Evolutionary conservation across 2,797 vertebrate genomes (phyloP), one percentile per base, ranked within the genome.

Genomic region (Ataeniobius toweri): DNA sequence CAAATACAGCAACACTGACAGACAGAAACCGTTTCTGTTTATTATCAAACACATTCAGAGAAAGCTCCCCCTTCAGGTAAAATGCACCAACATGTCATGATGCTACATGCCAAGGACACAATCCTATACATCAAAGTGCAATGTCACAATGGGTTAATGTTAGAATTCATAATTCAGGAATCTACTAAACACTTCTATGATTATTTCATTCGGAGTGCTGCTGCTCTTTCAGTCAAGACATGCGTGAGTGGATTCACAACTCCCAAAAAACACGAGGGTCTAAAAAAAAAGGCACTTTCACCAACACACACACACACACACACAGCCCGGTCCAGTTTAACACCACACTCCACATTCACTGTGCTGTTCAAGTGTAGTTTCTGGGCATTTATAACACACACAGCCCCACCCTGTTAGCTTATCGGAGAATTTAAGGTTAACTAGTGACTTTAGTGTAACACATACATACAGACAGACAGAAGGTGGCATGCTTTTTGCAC

Each of bases 51-150:
- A 97, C 97, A 96, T 97, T 97, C 96, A 94, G 91, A 95, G 95
- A 96, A 93, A 77, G 95, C 96, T 95, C 96, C 96, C 96, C 94
- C 94, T 89, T 70, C 93, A 90, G 86, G 86, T 95, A 96, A 97
- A 95, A 95, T 95, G 96, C 97, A 97, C 94, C 95, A 97, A 96
- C 95, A 95, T 96, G 96, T 96, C 90, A 89, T 94, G 97, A 97
- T 96, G 97, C 96, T 96, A 98, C 98, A 99, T 98, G 97, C 98
- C 96, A 95, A 97, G 97, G 97, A 97, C 98, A 98, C 96, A 92
- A 94, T 97, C 97, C 96, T 97, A 97, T 97, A 99, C 97, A 97
- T 96, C 96, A 98, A 98, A 98, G 97, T 98, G 98, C 97, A 97
- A 97, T 94, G 96, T 97, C 97, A 99, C 97, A 95, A 99, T 96